These are phyloP conservation scores for Oscarella lobularis DNA, from an alignment of 37 sponge, comb jelly and placozoan genomes.

Conservation along the genomic window DNA sequence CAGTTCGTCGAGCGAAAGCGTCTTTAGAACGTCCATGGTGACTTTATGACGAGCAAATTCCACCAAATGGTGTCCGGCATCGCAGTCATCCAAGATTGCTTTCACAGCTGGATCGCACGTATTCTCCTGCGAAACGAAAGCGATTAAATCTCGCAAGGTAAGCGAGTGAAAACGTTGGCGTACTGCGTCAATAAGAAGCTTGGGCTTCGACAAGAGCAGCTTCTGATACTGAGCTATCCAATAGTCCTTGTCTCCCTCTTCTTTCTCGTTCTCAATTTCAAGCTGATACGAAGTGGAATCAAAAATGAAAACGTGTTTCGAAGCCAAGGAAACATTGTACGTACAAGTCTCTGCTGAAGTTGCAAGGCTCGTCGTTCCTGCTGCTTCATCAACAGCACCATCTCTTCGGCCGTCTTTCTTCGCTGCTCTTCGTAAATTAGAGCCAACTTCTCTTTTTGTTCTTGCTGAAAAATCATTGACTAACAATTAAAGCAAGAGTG, in stretches of 20 bases:
- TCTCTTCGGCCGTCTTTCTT: background rate
- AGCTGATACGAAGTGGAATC: no score
- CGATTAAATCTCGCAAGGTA: background rate
- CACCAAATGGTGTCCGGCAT: background rate
- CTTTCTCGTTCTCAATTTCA: background rate
- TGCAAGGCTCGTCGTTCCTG: background rate
- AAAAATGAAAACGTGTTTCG: no score
- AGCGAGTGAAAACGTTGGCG: background rate
- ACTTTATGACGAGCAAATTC: background rate
- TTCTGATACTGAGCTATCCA: background rate
- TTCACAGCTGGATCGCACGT: background rate
- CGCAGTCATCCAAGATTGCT: background rate
- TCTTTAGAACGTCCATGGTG: background rate
- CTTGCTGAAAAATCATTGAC: no score
- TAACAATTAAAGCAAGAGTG: no score
- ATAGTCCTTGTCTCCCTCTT: background rate
- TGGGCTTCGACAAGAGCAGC: background rate
- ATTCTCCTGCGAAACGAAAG: background rate
- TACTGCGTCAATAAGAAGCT: background rate
- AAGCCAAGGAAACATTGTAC: no score
- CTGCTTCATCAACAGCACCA: background rate
- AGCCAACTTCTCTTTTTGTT: no score
- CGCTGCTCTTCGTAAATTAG: background rate
- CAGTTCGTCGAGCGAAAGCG: background rate
- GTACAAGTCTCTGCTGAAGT: background rate